These are phyloP conservation scores for Agriotes lineatus DNA, from an alignment of 2,888 invertebrate species.

Conservation along the genomic window DNA sequence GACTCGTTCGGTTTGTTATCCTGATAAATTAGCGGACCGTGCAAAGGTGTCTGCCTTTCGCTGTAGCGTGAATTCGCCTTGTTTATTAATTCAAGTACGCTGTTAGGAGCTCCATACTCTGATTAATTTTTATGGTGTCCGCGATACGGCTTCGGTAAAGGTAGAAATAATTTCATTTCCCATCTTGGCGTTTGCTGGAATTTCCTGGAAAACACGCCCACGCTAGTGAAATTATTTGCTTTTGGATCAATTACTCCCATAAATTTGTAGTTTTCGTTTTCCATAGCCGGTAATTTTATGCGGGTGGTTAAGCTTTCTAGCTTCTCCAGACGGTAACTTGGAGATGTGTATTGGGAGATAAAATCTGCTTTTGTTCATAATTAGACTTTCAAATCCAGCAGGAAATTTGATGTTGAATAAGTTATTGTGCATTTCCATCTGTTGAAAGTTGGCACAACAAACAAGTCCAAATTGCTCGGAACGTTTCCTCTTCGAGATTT, in stretches of 20 bases:
- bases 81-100: slow-evolving; percentile 14
- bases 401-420: slow-evolving; percentile 4
- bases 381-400: slow-evolving; percentile 10
- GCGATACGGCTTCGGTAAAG: not conserved
- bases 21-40: slow-evolving; percentile 19
- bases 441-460: not conserved
- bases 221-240: not conserved
- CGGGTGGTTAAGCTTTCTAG: slow-evolving; percentile 17
- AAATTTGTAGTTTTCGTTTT: slow-evolving; percentile 5
- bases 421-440: not conserved
- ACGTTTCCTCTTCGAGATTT: not conserved
- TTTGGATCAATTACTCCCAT: not conserved
- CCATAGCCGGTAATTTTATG: slow-evolving; percentile 1
- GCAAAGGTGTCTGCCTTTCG: slow-evolving; percentile 8
- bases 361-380: slow-evolving; percentile 5
- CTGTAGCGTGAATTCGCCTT: slow-evolving; percentile 10
- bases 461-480: not conserved
- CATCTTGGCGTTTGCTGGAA: not conserved
- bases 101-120: slow-evolving; percentile 11
- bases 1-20: not conserved
- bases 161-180: not conserved
- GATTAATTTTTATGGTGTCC: slow-evolving; percentile 15
- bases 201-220: not conserved
- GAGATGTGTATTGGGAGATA: slow-evolving; percentile 3
- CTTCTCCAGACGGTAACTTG: not conserved